Percentiles rank a stretch among this genome's conserved stretches.
These are phyloP conservation scores for Cremastinae sp. DNA, from an alignment of 2,888 invertebrate genomes.

Conservation along the genomic window DNA sequence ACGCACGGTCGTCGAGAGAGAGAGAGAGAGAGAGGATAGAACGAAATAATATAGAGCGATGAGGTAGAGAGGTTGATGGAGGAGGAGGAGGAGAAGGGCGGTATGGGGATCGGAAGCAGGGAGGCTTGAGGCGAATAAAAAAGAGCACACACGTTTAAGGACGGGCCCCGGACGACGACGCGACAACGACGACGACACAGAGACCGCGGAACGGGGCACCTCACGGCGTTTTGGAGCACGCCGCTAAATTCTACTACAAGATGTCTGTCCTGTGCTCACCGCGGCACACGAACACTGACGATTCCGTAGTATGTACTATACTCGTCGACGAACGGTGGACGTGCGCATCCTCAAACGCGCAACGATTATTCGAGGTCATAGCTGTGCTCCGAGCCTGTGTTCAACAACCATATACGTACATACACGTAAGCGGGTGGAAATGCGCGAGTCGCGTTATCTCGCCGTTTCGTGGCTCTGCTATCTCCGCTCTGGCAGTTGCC, in stretches of 20 bases:
- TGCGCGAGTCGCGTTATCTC: background rate
- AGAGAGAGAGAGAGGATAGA: constrained; percentile 9
- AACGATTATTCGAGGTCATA: constrained; percentile 76
- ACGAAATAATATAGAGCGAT: background rate
- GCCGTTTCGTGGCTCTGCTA: no score
- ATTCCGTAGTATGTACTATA: constrained; percentile 55
- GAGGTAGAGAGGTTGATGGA: background rate
- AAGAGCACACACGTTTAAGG: constrained; percentile 29
- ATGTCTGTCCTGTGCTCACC: constrained; percentile 76
- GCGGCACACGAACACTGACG: constrained; percentile 78
- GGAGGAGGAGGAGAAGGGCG: background rate
- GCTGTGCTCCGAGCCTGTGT: constrained; percentile 17
- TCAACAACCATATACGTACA: background rate
- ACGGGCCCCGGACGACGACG: constrained; percentile 48
- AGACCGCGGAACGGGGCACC: constrained; percentile 68
- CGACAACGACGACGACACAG: constrained; percentile 65
- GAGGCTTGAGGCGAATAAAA: constrained; percentile 4
- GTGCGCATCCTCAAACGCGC: constrained; percentile 75
- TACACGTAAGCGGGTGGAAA: background rate
- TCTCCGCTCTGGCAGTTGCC: no score
- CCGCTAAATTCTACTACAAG: constrained; percentile 79
- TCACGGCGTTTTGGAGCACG: constrained; percentile 73
- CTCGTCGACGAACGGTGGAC: constrained; percentile 67
- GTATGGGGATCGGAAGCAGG: constrained; percentile 35
- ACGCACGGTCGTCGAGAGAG: constrained; percentile 25